Base-by-base conservation (phyloP, 2,113 vertebrate species). In the Toxotes jaculatrix region DNA sequence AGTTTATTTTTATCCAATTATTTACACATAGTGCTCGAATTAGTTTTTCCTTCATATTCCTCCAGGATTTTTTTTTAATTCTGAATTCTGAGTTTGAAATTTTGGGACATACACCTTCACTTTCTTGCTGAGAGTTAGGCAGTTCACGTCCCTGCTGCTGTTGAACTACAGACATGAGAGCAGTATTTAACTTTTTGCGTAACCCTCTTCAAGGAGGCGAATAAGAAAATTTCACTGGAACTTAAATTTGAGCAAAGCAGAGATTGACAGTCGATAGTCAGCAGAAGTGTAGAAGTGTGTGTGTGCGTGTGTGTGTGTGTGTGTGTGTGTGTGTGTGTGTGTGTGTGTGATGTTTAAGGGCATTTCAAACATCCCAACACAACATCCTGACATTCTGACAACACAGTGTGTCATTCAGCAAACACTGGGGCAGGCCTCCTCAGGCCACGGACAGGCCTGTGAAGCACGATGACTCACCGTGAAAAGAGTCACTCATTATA, bases 401-500 rank as follows among this genome's bases (percentile, higher is more conserved):
- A 83, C 82, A 84, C 73, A 77, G 61, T 66, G 86, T 81, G 80
- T 89, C 89, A 88, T 88, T 89, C 89, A 83, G 78, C 71, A 87
- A 89, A 91, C 89, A 90, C 7, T 74, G 87, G 85, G 59, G 17
- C 62, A 47, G 79, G 72, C 85, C 80, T 81, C 88, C 83, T 68
- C 88, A 34, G 79, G 83, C 74, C 56, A 64, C 65, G 76, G 67
- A 68, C 80, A 23, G 80, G 81, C 73, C 86, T 76, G 82, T 88
- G 80, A 84, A 87, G 87, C 79, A 51, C 49, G 13, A 74, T 93
- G 89, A 90, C 84, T 92, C 90, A 93, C 77, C 32, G 34, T 40
- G 76, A 84, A 87, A 77, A 84, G 65, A 91, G 88, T 88, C 80
- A 60, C 4, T 83, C 80, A 27, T 80, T 63, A 90, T 85, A 93